Evolutionary conservation across 23 tunicate species (phyloP), one percentile per base, ranked within the genome.

Genomic region (Styela clava): DNA sequence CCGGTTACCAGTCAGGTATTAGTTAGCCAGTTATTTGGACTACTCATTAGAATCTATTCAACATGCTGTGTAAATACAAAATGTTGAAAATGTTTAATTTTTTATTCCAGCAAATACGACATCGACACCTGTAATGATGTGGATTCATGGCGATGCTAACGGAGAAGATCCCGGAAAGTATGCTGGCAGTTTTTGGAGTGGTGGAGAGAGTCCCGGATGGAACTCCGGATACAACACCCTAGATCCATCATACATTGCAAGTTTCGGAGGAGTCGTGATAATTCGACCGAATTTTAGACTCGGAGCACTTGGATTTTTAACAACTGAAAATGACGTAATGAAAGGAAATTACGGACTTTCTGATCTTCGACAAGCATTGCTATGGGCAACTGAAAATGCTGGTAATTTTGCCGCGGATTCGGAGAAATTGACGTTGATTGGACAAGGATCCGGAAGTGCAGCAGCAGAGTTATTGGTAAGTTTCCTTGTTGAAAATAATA

Each of bases 401-500:
- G 37, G 35, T 3, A 31, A 71, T 30, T 71, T 71, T 71, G 77
- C 16, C 34, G 77, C 35, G 35, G 77, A 71, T 30, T 16, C 77
- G 5, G 7, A 31, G 16, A 71, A 71, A 29, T 28, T 71, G 32
- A 71, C 77, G 32, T 20, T 71, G 37, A 71, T 71, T 21, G 77
- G 77, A 5, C 77, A 71, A 31, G 77, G 77, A 71, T 71, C 77
- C 2, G 77, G 77, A 71, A 34, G 35, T 26, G 77, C 77, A 21
- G 35, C 77, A 3, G 77, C 77, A 26, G 77, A 71, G 35, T 32
- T 71, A 16, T 30, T 71, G 77, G 77, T 71, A 32, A 9, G 70
- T 30, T 71, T 26, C 3, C 28, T 12, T 18, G n/a, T n/a, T n/a
- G n/a, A n/a, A n/a, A n/a, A n/a, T n/a, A n/a, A n/a, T n/a, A n/a